Base-by-base conservation (phyloP, 2,888 invertebrate species). In the Esperia sulphurella region DNA sequence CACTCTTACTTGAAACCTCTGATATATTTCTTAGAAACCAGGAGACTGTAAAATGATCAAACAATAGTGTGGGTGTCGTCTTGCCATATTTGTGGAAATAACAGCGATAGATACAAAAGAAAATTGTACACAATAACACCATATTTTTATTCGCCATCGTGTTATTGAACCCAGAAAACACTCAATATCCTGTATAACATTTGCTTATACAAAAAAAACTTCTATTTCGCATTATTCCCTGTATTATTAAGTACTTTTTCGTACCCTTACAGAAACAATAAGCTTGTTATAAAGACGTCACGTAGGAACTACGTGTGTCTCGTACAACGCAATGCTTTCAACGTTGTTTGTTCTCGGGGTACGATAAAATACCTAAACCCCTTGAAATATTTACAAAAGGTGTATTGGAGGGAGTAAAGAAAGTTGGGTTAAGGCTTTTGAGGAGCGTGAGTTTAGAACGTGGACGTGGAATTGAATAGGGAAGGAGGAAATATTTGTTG, bases 211-310 rank as follows among this genome's bases (percentile, higher is more conserved):
- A 31, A 31, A 31, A 31, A 7, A 31, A 31, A 10, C 5, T n/a
- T 31, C 31, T 31, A 10, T 31, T 31, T 8, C 31, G 31, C 35
- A 35, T 35, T 35, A 35, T 35, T 35, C 35, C n/a, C 35, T 35
- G 6, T 35, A 52, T 60, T 60, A 62, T 55, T 55, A 51, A 57
- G 58, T 64, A 58, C 59, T 65, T 63, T 63, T 65, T 57, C 47
- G 38, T 44, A 33, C 53, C 53, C 43, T 55, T 48, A 52, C n/a
- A 33, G 40, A 62, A 62, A 63, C 63, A 66, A 66, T 71, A 66
- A 65, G 65, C 67, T 67, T 62, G 61, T 69, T 69, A 68, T 54
- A 55, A 56, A 54, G 53, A 55, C 57, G 61, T 61, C 65, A 61
- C 59, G 61, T 59, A 10, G 10, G 31, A 13, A 29, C 13, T 47